Conservation (phyloP, 2,888 invertebrate genomes). For the Scaeva pyrastri region DNA sequence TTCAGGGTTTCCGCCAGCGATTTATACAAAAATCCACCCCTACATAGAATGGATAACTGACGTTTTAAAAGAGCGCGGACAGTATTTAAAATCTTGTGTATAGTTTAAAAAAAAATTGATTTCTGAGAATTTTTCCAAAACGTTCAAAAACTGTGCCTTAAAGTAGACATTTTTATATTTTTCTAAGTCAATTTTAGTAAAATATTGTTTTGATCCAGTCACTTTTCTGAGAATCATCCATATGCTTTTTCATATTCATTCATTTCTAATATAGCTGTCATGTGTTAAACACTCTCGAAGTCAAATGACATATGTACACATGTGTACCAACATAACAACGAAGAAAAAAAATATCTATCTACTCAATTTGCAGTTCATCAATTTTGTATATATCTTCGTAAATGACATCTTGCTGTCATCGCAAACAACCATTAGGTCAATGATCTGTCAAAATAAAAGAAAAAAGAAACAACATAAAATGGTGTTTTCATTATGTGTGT, state of each 20-base stretch:
- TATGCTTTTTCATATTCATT: too few relatives aligned
- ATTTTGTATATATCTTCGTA: constrained; percentile 9
- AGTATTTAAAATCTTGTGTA: background rate
- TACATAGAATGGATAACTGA: constrained; percentile 8
- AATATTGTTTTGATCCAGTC: too few relatives aligned
- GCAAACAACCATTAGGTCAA: constrained; percentile 51
- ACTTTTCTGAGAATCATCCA: too few relatives aligned
- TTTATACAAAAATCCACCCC: constrained; percentile 52
- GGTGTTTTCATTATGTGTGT: constrained; percentile 5
- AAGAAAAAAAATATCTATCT: constrained; percentile 16
- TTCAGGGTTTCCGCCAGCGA: constrained; percentile 56
- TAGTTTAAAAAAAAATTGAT: background rate
- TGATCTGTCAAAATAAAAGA: constrained; percentile 34
- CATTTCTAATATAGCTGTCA: background rate
- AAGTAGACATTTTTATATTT: too few relatives aligned
- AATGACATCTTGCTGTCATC: constrained; percentile 32
- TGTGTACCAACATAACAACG: too few relatives aligned
- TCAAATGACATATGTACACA: background rate
- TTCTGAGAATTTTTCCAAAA: too few relatives aligned
- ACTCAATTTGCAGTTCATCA: constrained; percentile 47
- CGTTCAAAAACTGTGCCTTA: too few relatives aligned
- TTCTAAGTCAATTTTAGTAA: too few relatives aligned
- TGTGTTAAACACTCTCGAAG: background rate
- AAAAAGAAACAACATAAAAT: too few relatives aligned
- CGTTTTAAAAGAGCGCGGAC: background rate